phyloP scores from a whole-genome alignment of 1,140 invertebrate species.

The Manduca sexta region DNA sequence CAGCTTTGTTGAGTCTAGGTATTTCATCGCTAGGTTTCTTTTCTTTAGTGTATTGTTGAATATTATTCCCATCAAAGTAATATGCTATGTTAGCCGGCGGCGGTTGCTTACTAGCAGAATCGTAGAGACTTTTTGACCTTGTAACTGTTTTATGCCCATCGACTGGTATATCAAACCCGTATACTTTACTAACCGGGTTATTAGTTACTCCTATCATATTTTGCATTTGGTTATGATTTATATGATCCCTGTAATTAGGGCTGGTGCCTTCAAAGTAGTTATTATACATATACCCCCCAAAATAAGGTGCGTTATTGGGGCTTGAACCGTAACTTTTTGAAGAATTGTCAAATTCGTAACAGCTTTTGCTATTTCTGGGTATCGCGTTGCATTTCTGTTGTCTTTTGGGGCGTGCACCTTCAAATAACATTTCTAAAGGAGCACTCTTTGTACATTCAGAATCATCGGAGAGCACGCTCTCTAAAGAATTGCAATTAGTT shows the following conservation, averaged over 20 bases:
- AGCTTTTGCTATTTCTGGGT: slow-evolving; percentile 65
- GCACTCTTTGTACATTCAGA: slow-evolving; percentile 85
- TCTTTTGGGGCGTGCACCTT: slow-evolving; percentile 56
- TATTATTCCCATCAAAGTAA: slow-evolving; percentile 72
- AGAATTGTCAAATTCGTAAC: slow-evolving; percentile 69
- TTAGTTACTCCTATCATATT: not conserved
- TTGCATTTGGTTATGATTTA: not conserved
- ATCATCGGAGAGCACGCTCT: slow-evolving; percentile 86
- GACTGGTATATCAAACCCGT: slow-evolving; percentile 51
- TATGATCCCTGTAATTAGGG: slow-evolving; percentile 34
- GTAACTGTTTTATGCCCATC: slow-evolving; percentile 66
- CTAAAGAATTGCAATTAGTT: slow-evolving; percentile 81
- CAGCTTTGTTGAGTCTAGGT: slow-evolving; percentile 70
- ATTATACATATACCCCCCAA: slow-evolving; percentile 65
- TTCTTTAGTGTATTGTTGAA: slow-evolving; percentile 53
- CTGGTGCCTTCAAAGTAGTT: slow-evolving; percentile 52
- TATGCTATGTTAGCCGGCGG: slow-evolving; percentile 70
- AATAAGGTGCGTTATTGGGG: slow-evolving; percentile 70
- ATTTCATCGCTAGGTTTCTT: slow-evolving; percentile 68
- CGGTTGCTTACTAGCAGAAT: slow-evolving; percentile 54
- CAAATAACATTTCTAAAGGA: slow-evolving; percentile 81
- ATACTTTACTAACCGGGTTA: slow-evolving; percentile 44
- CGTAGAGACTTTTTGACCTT: slow-evolving; percentile 66
- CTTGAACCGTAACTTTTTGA: slow-evolving; percentile 77
- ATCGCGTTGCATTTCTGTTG: slow-evolving; percentile 44